phyloP scores from a whole-genome alignment of 2,888 invertebrate genomes.

The Eupithecia vulgata region DNA sequence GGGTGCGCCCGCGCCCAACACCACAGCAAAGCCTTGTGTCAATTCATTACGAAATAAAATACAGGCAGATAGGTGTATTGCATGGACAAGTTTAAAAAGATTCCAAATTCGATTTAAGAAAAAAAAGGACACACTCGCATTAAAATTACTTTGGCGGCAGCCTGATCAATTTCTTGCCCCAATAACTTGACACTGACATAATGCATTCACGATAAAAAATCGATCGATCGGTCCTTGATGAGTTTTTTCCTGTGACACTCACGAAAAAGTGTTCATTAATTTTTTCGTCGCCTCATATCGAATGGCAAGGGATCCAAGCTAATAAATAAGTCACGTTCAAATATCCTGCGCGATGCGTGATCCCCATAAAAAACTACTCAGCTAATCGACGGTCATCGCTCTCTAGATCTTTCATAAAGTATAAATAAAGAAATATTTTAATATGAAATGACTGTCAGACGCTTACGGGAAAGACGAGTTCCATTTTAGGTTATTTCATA shows the following conservation, averaged over 20 bases:
- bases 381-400: conserved; percentile 79
- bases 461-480: conserved; percentile 69
- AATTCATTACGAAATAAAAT: conserved; percentile 24
- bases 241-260: conserved; percentile 40
- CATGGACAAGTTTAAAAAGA: background rate
- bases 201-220: conserved; percentile 38
- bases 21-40: conserved; percentile 36
- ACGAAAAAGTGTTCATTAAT: conserved; percentile 41
- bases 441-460: conserved; percentile 44
- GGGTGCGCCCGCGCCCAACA: conserved; percentile 51
- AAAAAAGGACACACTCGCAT: background rate
- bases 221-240: conserved; percentile 38
- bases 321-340: conserved; percentile 74
- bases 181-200: conserved; percentile 37
- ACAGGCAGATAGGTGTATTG: background rate
- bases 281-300: conserved; percentile 50
- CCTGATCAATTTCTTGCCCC: conserved; percentile 32
- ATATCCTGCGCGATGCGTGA: conserved; percentile 67
- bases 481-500: conserved; percentile 55
- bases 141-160: conserved; percentile 10
- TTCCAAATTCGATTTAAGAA: background rate
- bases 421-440: conserved; percentile 54
- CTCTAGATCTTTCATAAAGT: conserved; percentile 59
- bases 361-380: conserved; percentile 63
- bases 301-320: conserved; percentile 41